A percentile compares a stretch with the other conserved stretches of the same genome.
Conservation (phyloP, 1,140 invertebrate genomes). For the Brachionus asplanchnoidis region DNA sequence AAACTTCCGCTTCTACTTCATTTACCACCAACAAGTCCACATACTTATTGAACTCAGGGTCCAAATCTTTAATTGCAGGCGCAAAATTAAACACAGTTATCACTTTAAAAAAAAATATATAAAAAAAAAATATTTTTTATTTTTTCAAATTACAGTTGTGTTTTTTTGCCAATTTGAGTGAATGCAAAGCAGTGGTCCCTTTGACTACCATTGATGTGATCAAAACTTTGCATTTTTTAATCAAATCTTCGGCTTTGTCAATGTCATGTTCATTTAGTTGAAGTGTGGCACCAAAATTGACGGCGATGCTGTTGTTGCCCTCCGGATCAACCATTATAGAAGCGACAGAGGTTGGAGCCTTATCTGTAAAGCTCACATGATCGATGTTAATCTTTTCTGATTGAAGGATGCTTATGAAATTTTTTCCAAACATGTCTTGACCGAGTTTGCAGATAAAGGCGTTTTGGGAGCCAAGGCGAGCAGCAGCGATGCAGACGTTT, state of each 20-base stretch:
- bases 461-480: background rate
- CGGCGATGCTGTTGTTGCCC: conserved; percentile 25
- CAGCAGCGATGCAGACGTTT: conserved; percentile 19
- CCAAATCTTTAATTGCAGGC: background rate
- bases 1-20: conserved; percentile 39
- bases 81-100: conserved; percentile 40
- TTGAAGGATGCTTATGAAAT: conserved; percentile 4
- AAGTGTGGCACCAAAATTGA: conserved; percentile 33
- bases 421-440: conserved; percentile 23
- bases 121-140: background rate
- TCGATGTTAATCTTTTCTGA: conserved; percentile 10
- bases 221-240: conserved; percentile 2
- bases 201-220: conserved; percentile 2
- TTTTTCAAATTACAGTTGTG: background rate
- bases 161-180: conserved; percentile 30
- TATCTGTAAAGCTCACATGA: conserved; percentile 30
- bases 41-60: conserved; percentile 24
- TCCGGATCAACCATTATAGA: conserved; percentile 24
- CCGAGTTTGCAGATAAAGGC: conserved; percentile 40
- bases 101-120: background rate
- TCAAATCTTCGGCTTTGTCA: conserved; percentile 9
- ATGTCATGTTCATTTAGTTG: conserved; percentile 12
- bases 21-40: conserved; percentile 31
- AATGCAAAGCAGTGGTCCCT: background rate
- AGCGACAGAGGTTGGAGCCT: conserved; percentile 19